phyloP scores from a whole-genome alignment of 1,140 invertebrate species.

The Scaptomyza graminum region DNA sequence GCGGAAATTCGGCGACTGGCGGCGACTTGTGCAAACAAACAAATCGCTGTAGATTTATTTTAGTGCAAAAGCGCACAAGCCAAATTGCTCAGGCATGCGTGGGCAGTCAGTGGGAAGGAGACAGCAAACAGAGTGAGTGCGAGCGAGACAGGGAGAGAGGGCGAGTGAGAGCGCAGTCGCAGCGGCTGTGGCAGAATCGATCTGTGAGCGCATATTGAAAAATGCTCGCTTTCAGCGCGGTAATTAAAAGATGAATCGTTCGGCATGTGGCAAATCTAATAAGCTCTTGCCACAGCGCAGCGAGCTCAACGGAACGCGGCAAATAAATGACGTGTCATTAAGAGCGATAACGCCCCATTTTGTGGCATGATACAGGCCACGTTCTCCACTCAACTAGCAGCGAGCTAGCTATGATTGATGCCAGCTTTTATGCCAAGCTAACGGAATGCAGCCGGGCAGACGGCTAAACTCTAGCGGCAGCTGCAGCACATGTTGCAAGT shows the following conservation, averaged over 20 bases:
- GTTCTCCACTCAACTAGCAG: conserved; percentile 12
- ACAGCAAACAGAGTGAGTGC: neutral
- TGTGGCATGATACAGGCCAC: conserved; percentile 49
- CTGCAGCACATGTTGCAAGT: conserved; percentile 22
- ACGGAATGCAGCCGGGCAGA: conserved; percentile 36
- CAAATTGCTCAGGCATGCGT: conserved; percentile 74
- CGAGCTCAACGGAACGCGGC: conserved; percentile 18
- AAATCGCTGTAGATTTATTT: conserved; percentile 79
- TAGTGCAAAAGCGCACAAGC: conserved; percentile 73
- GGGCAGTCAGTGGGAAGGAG: conserved; percentile 40
- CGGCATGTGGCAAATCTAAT: conserved; percentile 64
- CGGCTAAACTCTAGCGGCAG: neutral
- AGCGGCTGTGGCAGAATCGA: conserved; percentile 43
- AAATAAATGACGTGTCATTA: conserved; percentile 83
- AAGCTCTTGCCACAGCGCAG: conserved; percentile 32
- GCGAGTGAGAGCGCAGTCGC: conserved; percentile 28
- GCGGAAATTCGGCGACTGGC: conserved; percentile 40
- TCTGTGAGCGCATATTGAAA: conserved; percentile 55
- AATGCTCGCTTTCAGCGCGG: conserved; percentile 81
- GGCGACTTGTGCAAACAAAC: conserved; percentile 77
- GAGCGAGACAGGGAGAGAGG: neutral
- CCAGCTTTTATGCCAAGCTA: conserved; percentile 63
- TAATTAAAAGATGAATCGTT: conserved; percentile 84
- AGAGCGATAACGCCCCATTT: conserved; percentile 79
- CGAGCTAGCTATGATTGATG: conserved; percentile 73